phyloP scores from a whole-genome alignment of 2,888 invertebrate species.

The Chymomyza procnemis region DNA sequence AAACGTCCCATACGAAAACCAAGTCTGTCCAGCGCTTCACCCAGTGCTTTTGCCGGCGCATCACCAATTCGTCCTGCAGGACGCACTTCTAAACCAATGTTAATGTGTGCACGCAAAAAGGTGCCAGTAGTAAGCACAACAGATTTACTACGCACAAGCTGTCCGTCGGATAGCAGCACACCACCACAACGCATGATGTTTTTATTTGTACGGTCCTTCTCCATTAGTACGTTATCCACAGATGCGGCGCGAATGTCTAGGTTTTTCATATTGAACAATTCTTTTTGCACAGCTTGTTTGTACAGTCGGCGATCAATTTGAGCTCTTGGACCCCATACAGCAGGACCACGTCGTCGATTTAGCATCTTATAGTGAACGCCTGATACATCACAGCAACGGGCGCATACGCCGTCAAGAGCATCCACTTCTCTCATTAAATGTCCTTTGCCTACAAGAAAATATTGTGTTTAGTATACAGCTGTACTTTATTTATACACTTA shows the following conservation, averaged over 20 bases:
- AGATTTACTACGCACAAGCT: slow-evolving; percentile 81
- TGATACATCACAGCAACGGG: slow-evolving; percentile 87
- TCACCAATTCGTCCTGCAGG: slow-evolving; percentile 92
- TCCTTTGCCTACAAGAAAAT: slow-evolving; percentile 82
- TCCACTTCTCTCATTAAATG: slow-evolving; percentile 92
- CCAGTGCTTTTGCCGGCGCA: slow-evolving; percentile 86
- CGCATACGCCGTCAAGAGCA: slow-evolving; percentile 91
- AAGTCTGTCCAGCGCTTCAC: slow-evolving; percentile 84
- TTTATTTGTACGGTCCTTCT: slow-evolving; percentile 23
- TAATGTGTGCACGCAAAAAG: slow-evolving; percentile 90
- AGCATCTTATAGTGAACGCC: slow-evolving; percentile 89
- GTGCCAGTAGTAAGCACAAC: slow-evolving; percentile 93
- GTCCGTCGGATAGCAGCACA: slow-evolving; percentile 80
- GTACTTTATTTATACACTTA: neutral
- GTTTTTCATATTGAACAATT: slow-evolving; percentile 83
- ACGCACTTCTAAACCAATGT: slow-evolving; percentile 85
- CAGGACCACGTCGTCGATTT: slow-evolving; percentile 90
- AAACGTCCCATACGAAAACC: slow-evolving; percentile 88
- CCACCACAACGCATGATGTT: slow-evolving; percentile 61
- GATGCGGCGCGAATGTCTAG: slow-evolving; percentile 83
- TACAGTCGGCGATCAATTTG: slow-evolving; percentile 92
- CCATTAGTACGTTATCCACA: slow-evolving; percentile 88
- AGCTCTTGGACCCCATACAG: slow-evolving; percentile 92
- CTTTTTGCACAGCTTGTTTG: slow-evolving; percentile 86
- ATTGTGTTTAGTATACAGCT: neutral